phyloP scores from a whole-genome alignment of 2,113 vertebrate genomes.

The Saccopteryx bilineata region DNA sequence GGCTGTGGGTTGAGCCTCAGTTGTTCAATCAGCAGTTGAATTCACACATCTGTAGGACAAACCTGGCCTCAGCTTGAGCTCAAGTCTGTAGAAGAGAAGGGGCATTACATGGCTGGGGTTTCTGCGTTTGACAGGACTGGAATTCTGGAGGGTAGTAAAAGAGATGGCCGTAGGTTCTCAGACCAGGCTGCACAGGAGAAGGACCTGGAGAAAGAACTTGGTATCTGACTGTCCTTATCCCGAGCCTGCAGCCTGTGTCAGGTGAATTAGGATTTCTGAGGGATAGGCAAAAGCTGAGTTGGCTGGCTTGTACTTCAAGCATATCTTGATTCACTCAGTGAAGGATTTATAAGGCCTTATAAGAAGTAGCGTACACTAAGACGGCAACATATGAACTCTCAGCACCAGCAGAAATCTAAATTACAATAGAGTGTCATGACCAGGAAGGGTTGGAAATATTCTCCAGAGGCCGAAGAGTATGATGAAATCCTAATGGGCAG shows the following conservation, averaged over 20 bases:
- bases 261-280: neutral
- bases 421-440: neutral
- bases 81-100: neutral
- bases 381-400: neutral
- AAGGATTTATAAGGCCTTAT: neutral
- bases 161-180: neutral
- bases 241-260: neutral
- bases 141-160: neutral
- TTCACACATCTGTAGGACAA: neutral
- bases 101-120: neutral
- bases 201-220: neutral
- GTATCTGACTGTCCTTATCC: neutral
- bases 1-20: neutral
- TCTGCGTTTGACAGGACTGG: neutral
- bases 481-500: neutral
- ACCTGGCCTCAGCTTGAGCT: neutral
- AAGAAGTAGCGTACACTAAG: neutral
- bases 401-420: conserved; percentile 3
- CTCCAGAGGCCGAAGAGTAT: neutral
- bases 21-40: neutral
- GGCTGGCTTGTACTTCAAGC: neutral
- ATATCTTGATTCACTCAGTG: neutral
- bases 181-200: neutral
- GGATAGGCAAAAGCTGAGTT: neutral
- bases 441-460: neutral